Percentiles rank a stretch among this genome's conserved stretches.
These are phyloP conservation scores for Cordilura impudica DNA, from an alignment of 2,888 invertebrate species.

Conservation along the genomic window DNA sequence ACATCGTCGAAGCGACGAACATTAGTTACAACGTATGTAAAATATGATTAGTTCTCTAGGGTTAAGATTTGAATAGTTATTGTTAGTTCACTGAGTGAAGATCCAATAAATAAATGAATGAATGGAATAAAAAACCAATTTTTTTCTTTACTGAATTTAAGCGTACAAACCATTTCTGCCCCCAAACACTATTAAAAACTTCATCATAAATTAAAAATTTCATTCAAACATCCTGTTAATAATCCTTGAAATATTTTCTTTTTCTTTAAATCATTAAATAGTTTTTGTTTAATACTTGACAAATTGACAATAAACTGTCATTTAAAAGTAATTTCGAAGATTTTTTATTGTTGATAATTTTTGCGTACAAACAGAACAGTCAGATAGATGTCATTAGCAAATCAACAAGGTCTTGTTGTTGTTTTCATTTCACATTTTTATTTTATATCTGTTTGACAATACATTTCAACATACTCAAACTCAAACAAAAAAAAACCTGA, in stretches of 20 bases:
- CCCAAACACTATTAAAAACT: not conserved
- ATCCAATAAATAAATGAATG: too few relatives aligned
- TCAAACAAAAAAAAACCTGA: conserved; percentile 27
- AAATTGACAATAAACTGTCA: conserved; percentile 61
- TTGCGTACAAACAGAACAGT: not conserved
- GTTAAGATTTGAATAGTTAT: too few relatives aligned
- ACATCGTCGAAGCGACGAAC: too few relatives aligned
- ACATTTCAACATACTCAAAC: conserved; percentile 5
- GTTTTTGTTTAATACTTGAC: conserved; percentile 39
- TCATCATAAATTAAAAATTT: not conserved
- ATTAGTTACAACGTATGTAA: too few relatives aligned
- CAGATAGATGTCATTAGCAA: conserved; percentile 52
- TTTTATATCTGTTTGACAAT: conserved; percentile 29
- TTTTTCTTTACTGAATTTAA: conserved; percentile 16
- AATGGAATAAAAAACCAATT: too few relatives aligned
- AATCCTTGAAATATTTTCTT: conserved; percentile 4
- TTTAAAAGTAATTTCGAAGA: conserved; percentile 40
- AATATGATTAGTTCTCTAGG: too few relatives aligned
- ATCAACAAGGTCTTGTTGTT: conserved; percentile 56
- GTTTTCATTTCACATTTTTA: not conserved
- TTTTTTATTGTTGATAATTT: conserved; percentile 36
- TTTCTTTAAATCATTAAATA: not conserved
- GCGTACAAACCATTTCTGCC: conserved; percentile 39
- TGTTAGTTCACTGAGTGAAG: too few relatives aligned
- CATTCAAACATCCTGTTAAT: conserved; percentile 2